phyloP scores from a whole-genome alignment of 2,113 vertebrate genomes.

The Sebastes schlegelii region DNA sequence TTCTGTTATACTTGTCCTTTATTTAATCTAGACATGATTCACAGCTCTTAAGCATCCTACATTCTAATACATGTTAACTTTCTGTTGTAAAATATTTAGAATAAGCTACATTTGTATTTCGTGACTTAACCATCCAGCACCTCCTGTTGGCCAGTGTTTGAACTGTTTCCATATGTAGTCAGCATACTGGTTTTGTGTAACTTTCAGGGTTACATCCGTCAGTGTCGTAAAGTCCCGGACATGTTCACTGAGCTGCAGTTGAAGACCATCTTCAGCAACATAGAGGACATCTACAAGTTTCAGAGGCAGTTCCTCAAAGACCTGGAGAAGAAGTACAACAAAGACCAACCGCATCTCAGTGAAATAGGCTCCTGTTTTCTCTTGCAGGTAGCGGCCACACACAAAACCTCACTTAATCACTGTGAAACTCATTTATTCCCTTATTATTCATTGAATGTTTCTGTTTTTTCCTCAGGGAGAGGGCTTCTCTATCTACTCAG shows the following conservation, averaged over 20 bases:
- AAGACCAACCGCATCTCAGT: constrained; percentile 93
- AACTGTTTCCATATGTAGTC: constrained; percentile 14
- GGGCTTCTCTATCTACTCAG: constrained; percentile 96
- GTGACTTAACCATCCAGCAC: constrained; percentile 10
- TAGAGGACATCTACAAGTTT: constrained; percentile 98
- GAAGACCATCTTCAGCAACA: constrained; percentile 97
- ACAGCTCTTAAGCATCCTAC: not conserved
- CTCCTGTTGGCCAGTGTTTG: constrained; percentile 61
- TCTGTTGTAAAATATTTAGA: not conserved
- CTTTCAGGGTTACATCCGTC: constrained; percentile 94
- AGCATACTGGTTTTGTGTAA: constrained; percentile 13
- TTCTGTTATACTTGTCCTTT: not conserved
- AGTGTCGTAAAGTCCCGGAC: constrained; percentile 94
- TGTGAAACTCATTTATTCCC: not conserved
- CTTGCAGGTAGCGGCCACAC: constrained; percentile 84
- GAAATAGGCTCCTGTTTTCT: constrained; percentile 98
- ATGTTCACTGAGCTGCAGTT: constrained; percentile 95
- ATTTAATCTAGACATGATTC: not conserved
- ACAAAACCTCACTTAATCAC: not conserved
- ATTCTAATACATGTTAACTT: not conserved
- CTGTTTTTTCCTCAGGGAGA: constrained; percentile 85
- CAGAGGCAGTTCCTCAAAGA: constrained; percentile 96
- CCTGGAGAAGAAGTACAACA: constrained; percentile 96
- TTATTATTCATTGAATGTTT: not conserved
- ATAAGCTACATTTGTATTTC: not conserved